These are phyloP conservation scores for Camelus bactrianus DNA, from an alignment of 2,113 vertebrate species.

Conservation along the genomic window DNA sequence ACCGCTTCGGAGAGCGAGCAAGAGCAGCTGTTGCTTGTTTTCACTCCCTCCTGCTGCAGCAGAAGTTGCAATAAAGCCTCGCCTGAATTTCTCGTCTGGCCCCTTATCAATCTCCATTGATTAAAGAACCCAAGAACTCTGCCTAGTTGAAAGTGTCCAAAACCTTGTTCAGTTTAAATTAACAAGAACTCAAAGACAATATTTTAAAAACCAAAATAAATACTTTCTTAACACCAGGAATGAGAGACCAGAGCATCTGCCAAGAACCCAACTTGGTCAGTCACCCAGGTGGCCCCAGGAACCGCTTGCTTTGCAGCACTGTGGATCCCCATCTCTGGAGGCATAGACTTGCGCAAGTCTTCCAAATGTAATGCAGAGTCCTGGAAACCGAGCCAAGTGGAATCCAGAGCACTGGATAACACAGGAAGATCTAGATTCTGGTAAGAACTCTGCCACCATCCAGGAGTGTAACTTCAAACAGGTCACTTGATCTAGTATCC, in stretches of 20 bases:
- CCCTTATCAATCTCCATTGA: too few species aligned
- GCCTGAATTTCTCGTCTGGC: too few species aligned
- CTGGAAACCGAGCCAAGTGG: background rate
- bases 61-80: too few species aligned
- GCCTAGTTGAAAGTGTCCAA: background rate
- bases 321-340: background rate
- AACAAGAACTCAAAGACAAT: background rate
- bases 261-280: background rate
- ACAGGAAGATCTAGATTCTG: background rate
- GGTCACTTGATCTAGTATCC: background rate
- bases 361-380: background rate
- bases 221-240: constrained; percentile 39
- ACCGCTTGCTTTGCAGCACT: background rate
- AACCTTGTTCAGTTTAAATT: constrained; percentile 50
- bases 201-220: constrained; percentile 26
- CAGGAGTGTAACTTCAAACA: background rate
- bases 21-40: too few species aligned
- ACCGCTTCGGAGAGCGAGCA: too few species aligned
- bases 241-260: constrained; percentile 6
- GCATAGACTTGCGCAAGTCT: background rate
- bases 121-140: background rate
- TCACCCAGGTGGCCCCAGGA: background rate
- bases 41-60: too few species aligned
- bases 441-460: background rate
- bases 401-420: background rate